A percentile compares a stretch with the other conserved stretches of the same genome.
These are phyloP conservation scores for Gopherus evgoodei DNA, from an alignment of 2,113 vertebrate genomes.

Conservation along the genomic window DNA sequence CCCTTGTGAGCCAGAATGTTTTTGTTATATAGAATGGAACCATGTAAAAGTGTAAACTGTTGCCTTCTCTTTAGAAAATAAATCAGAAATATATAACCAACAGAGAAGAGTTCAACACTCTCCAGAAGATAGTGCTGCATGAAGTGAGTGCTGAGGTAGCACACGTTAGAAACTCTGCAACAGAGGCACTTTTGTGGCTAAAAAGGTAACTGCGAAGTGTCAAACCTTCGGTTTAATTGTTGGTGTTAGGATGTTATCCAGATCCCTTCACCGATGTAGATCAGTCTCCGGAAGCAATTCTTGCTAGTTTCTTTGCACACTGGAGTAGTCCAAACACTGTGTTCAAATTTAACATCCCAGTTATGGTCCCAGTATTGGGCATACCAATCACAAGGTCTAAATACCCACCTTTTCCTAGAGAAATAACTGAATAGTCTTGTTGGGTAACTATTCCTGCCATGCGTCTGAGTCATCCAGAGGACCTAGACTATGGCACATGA, in stretches of 20 bases:
- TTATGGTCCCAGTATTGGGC: background rate
- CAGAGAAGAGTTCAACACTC: constrained; percentile 87
- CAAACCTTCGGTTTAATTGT: accelerated
- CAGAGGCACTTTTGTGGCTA: constrained; percentile 96
- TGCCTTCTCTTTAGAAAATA: constrained; percentile 85
- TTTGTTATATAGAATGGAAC: background rate
- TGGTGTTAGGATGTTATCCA: background rate
- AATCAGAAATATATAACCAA: constrained; percentile 95
- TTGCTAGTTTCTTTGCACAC: background rate
- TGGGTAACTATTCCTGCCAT: background rate
- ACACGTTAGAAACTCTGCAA: constrained; percentile 94
- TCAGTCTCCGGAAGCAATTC: background rate
- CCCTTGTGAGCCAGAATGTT: background rate
- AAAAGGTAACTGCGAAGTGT: constrained; percentile 78
- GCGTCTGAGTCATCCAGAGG: background rate
- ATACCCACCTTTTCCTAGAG: accelerated
- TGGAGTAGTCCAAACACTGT: background rate
- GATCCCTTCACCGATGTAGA: background rate
- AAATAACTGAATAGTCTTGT: background rate
- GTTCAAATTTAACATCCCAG: background rate
- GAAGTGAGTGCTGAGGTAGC: constrained; percentile 87
- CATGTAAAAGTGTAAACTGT: background rate
- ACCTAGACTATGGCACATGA: background rate
- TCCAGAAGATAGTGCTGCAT: constrained; percentile 95
- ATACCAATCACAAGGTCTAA: background rate